phyloP scores from a whole-genome alignment of 2,797 vertebrate species.

The Acipenser ruthenus region DNA sequence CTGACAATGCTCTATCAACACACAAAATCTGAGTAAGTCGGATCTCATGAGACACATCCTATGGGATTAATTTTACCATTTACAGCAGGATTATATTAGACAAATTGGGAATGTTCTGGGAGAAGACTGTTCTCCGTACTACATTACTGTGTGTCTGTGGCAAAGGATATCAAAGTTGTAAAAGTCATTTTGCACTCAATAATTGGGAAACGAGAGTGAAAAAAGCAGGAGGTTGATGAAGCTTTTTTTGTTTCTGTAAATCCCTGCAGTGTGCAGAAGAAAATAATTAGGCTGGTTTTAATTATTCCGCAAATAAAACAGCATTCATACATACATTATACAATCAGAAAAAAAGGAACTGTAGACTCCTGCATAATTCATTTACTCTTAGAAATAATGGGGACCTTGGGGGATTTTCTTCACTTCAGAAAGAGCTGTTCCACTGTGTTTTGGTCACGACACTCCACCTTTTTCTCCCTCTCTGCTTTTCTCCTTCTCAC shows the following conservation, averaged over 20 bases:
- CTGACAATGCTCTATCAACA: too few species aligned
- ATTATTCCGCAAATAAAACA: slow-evolving; percentile 27
- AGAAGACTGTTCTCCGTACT: too few species aligned
- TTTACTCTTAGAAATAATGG: slow-evolving; percentile 56
- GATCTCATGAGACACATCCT: too few species aligned
- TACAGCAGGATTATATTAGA: too few species aligned
- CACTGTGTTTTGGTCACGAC: neutral
- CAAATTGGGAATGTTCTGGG: too few species aligned
- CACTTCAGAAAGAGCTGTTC: slow-evolving; percentile 24
- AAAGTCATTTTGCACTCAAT: neutral
- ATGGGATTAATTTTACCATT: too few species aligned
- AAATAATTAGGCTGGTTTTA: slow-evolving; percentile 17
- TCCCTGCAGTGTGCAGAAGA: neutral
- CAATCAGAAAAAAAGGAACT: slow-evolving; percentile 43
- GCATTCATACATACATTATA: slow-evolving; percentile 46
- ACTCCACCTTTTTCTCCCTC: too few species aligned
- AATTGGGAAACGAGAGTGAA: neutral
- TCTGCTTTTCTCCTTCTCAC: too few species aligned
- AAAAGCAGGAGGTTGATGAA: neutral
- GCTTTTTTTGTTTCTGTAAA: neutral
- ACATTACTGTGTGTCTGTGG: too few species aligned
- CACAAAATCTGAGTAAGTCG: too few species aligned
- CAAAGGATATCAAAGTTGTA: neutral
- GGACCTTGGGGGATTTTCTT: slow-evolving; percentile 40
- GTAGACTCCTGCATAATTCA: slow-evolving; percentile 51